Percentiles rank a stretch among this genome's conserved stretches.
Evolutionary conservation across 2,797 vertebrate genomes (phyloP).

Genomic region (Urosaurus nigricauda): DNA sequence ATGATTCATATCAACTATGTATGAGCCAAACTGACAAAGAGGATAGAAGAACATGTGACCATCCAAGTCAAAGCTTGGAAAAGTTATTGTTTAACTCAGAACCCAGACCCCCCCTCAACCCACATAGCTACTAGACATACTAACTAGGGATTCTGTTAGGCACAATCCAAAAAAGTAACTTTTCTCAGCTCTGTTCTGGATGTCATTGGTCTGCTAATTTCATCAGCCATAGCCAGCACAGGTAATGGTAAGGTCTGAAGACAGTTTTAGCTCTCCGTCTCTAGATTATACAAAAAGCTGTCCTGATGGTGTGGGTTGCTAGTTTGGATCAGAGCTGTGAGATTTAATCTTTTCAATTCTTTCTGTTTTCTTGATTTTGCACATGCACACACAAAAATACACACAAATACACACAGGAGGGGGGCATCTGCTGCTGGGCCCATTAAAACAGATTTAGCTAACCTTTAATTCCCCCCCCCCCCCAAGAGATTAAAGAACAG

Average conservation of each 20-base stretch:
- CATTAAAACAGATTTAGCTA: background rate
- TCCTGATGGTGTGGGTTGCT: background rate
- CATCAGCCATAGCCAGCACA: background rate
- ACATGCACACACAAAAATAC: background rate
- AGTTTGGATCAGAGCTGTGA: background rate
- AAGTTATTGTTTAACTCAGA: no score
- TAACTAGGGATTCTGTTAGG: no score
- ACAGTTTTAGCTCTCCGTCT: background rate
- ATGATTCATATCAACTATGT: background rate
- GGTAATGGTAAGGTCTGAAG: background rate
- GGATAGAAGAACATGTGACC: no score
- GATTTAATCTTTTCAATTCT: background rate
- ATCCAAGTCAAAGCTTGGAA: no score
- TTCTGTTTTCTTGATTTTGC: background rate
- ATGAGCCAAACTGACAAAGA: background rate
- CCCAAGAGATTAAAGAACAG: background rate
- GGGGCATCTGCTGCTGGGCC: background rate
- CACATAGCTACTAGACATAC: no score
- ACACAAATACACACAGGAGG: no score
- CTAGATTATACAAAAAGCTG: background rate
- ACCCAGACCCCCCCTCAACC: no score
- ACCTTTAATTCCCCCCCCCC: background rate
- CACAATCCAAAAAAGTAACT: no score
- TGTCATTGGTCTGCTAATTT: background rate
- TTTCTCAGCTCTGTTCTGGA: background rate